These are phyloP conservation scores for Uropetala carovei DNA, from an alignment of 2,888 invertebrate species.

Conservation along the genomic window DNA sequence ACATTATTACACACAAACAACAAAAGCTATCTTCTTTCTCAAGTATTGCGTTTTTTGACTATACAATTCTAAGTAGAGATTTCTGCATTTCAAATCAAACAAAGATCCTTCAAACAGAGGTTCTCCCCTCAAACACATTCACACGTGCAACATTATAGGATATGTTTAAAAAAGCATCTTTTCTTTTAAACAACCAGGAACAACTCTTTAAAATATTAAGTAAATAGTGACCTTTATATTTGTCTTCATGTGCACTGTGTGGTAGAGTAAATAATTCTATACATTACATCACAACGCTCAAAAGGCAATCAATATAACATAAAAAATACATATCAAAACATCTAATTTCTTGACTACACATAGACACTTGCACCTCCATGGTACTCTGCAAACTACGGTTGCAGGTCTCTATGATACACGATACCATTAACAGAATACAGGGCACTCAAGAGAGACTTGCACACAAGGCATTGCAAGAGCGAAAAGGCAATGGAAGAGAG, in stretches of 20 bases:
- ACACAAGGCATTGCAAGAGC: conserved; percentile 7
- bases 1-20: conserved; percentile 42
- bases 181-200: conserved; percentile 40
- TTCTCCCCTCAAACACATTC: conserved; percentile 17
- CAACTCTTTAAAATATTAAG: not conserved
- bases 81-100: conserved; percentile 22
- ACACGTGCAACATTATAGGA: conserved; percentile 47
- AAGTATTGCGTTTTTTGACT: conserved; percentile 50
- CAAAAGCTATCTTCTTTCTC: conserved; percentile 55
- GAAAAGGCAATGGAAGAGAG: conserved; percentile 55
- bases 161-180: conserved; percentile 56
- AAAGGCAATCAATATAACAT: not conserved
- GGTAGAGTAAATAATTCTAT: conserved; percentile 21
- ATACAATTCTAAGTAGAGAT: conserved; percentile 30
- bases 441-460: conserved; percentile 16
- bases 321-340: conserved; percentile 47
- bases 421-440: conserved; percentile 14
- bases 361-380: conserved; percentile 18
- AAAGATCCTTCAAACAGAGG: conserved; percentile 1
- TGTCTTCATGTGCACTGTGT: conserved; percentile 20
- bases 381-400: not conserved
- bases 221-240: conserved; percentile 39
- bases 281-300: conserved; percentile 50
- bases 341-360: conserved; percentile 21
- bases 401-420: not conserved